A percentile compares a stretch with the other conserved stretches of the same genome.
Conservation (phyloP, 2,113 vertebrate genomes). For the Peromyscus californicus region DNA sequence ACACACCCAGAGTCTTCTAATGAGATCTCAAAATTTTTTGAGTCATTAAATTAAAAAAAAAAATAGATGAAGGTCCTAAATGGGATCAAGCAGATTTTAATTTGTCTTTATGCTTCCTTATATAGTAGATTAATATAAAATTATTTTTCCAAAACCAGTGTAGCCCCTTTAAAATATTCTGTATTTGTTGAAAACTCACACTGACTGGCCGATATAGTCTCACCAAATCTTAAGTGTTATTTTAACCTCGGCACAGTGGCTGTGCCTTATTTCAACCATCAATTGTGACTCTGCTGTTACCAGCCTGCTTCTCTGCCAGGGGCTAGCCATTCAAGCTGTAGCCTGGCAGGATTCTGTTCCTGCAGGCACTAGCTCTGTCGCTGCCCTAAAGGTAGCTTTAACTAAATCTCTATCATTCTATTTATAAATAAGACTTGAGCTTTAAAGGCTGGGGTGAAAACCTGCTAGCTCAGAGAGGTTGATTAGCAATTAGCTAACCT, state of each 20-base stretch:
- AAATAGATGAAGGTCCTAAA: neutral
- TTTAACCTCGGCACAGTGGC: neutral
- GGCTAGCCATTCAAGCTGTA: neutral
- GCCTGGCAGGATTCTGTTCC: neutral
- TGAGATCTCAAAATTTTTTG: slow-evolving; percentile 8
- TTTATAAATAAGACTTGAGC: neutral
- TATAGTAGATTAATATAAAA: neutral
- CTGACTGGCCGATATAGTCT: neutral
- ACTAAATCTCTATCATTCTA: neutral
- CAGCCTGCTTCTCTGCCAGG: neutral
- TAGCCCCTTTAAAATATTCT: neutral
- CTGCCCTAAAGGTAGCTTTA: neutral
- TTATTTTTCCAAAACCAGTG: neutral
- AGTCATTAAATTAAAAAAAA: neutral
- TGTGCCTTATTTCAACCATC: neutral
- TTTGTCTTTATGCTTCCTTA: neutral
- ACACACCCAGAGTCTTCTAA: neutral
- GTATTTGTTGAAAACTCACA: neutral
- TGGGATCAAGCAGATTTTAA: neutral
- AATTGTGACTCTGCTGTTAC: neutral
- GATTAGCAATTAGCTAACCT: neutral
- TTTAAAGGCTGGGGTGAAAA: neutral
- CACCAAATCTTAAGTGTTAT: neutral
- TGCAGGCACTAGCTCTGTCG: neutral
- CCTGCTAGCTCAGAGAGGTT: neutral